Evolutionary conservation across 1,140 invertebrate genomes (phyloP), one percentile per base, ranked within the genome.

Genomic region (Coptotermes formosanus): DNA sequence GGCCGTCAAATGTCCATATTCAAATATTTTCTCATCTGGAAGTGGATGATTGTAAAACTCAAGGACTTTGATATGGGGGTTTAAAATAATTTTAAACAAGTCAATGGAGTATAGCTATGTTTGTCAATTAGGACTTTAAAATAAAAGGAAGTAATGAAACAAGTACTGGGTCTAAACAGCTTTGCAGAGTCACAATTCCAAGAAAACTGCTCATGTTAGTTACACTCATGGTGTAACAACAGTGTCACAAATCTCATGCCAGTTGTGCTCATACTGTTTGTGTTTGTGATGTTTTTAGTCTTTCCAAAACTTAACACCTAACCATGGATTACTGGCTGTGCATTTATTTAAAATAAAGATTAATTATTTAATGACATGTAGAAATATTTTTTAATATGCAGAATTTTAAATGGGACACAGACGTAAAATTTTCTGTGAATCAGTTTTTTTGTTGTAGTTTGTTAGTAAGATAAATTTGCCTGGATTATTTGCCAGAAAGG

Each of bases 91-190:
- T 75, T 75, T n/a, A 75, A 75, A 75, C 0, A 30, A 75, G 25
- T 75, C 64, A 75, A 75, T 75, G 64, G 64, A 75, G 64, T 75
- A n/a, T 25, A 75, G 25, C 3, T 75, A 75, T 75, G 64, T 75
- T 75, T 75, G 64, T 75, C 64, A 75, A 75, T 75, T 75, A 75
- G 64, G 64, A 75, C n/a, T 30, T 75, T n/a, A 75, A 75, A 75
- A 75, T 30, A 8, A 75, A 75, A 75, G 64, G n/a, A 75, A 75
- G 14, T 11, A n/a, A 14, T 75, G 25, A 64, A 64, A 59, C 21
- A 23, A 30, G 16, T 30, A 25, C 64, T 25, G n/a, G 64, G 64
- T 75, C 59, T 64, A 64, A 75, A 75, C 64, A 21, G 14, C 14
- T 75, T 30, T 75, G 7, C 64, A 75, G 7, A n/a, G n/a, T 30